Evolutionary conservation across 2,888 invertebrate species (phyloP), one percentile per base, ranked within the genome.

Genomic region (Lymantria monacha): DNA sequence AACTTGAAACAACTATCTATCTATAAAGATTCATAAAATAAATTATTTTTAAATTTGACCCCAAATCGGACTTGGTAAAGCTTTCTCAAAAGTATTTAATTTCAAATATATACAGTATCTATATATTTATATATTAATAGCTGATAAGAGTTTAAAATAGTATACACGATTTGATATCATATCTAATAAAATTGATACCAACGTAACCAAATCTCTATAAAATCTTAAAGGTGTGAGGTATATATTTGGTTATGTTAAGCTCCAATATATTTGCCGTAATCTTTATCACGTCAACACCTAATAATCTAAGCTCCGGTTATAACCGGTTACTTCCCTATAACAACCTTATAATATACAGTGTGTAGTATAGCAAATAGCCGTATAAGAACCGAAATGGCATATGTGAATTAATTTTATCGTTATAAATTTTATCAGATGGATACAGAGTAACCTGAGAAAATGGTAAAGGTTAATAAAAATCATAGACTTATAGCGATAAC

Each of bases 341-440:
- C 5, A n/a, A 44, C 12, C 15, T n/a, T 48, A 42, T 51, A 53
- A 49, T 51, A 46, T 14, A 11, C 53, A 56, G 45, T n/a, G 49
- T 60, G 57, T 58, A 55, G 33, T 33, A 59, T 59, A 13, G 60
- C 49, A 50, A 61, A 57, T 42, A 46, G 38, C 36, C 49, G 11
- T 64, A 53, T 55, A 49, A 22, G 37, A 30, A 50, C 41, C n/a
- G n/a, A 46, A 52, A 59, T 30, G 48, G 51, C 15, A 46, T 46
- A 48, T 36, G 38, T 14, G 14, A 45, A 64, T 54, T 53, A 56
- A 55, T 69, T 55, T 56, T 61, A 70, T 61, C 55, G 42, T 53
- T 49, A 55, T 55, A 44, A 22, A 58, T 57, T 43, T 36, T 44
- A 14, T 22, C 14, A 10, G 38, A 7, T 15, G n/a, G 30, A 12